Percentiles rank a stretch among this genome's conserved stretches.
Evolutionary conservation across 1,140 invertebrate species (phyloP).

Genomic region (Atta colombica): DNA sequence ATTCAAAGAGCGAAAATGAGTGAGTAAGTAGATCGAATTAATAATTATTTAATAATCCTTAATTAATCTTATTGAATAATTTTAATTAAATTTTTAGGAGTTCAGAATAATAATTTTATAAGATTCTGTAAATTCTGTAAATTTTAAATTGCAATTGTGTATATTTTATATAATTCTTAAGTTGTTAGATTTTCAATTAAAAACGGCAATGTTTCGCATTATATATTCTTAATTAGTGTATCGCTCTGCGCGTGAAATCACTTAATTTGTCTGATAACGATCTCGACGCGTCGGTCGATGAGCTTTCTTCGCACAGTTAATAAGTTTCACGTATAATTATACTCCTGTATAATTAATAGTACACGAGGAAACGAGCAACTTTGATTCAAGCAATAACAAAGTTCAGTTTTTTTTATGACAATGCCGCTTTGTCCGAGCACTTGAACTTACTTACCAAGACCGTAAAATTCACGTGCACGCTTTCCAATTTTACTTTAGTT

Average conservation of each 20-base stretch:
- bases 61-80: no score
- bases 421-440: not conserved
- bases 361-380: not conserved
- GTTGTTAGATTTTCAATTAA: not conserved
- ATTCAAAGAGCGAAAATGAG: no score
- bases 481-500: slow-evolving; percentile 33
- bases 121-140: not conserved
- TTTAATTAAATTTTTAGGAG: not conserved
- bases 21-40: not conserved
- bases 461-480: slow-evolving; percentile 15
- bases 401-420: slow-evolving; percentile 3
- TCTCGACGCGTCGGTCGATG: slow-evolving; percentile 3
- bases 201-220: not conserved
- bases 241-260: slow-evolving; percentile 24
- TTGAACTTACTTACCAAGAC: slow-evolving; percentile 30
- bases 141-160: not conserved
- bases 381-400: not conserved
- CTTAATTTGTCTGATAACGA: slow-evolving; percentile 42
- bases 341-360: slow-evolving; percentile 22
- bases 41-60: not conserved
- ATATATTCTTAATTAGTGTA: slow-evolving; percentile 56
- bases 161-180: not conserved
- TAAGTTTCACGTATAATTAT: slow-evolving; percentile 12
- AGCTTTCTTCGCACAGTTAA: slow-evolving; percentile 13
- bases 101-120: not conserved